phyloP scores from a whole-genome alignment of 2,113 vertebrate genomes.

The Acinonyx jubatus region DNA sequence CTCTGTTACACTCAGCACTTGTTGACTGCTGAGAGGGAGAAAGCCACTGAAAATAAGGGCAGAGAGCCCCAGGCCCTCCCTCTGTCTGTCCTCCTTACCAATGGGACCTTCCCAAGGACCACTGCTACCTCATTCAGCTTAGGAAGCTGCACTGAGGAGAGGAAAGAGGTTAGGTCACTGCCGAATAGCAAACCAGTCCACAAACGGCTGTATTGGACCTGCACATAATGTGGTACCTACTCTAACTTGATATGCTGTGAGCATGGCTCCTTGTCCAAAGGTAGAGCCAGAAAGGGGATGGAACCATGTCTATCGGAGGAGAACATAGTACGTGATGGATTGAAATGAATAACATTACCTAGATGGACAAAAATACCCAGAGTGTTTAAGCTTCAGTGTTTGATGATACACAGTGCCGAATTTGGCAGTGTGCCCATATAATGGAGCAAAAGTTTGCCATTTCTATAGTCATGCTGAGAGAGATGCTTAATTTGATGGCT shows the following conservation, averaged over 20 bases:
- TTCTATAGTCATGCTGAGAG: not conserved
- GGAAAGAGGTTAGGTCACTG: not conserved
- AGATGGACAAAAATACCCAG: accelerated
- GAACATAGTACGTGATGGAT: too few species aligned
- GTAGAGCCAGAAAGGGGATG: not conserved
- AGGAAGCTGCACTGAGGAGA: not conserved
- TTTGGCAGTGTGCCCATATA: accelerated
- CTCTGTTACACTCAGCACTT: not conserved
- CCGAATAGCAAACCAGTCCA: not conserved
- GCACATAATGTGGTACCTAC: accelerated
- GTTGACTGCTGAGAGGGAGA: conserved; percentile 53
- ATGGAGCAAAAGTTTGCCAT: not conserved
- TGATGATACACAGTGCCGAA: accelerated
- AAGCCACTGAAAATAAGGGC: not conserved
- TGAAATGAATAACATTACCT: accelerated
- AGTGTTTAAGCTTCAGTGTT: not conserved
- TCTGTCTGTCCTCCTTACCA: not conserved
- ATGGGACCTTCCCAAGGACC: not conserved
- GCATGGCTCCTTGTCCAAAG: accelerated
- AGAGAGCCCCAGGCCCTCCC: conserved; percentile 15
- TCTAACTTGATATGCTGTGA: accelerated
- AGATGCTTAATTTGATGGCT: not conserved
- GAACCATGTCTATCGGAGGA: accelerated
- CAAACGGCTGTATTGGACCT: not conserved
- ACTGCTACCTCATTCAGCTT: not conserved